Percentiles rank a stretch among this genome's conserved stretches.
These are phyloP conservation scores for Gavia stellata DNA, from an alignment of 2,113 vertebrate species.

Conservation along the genomic window DNA sequence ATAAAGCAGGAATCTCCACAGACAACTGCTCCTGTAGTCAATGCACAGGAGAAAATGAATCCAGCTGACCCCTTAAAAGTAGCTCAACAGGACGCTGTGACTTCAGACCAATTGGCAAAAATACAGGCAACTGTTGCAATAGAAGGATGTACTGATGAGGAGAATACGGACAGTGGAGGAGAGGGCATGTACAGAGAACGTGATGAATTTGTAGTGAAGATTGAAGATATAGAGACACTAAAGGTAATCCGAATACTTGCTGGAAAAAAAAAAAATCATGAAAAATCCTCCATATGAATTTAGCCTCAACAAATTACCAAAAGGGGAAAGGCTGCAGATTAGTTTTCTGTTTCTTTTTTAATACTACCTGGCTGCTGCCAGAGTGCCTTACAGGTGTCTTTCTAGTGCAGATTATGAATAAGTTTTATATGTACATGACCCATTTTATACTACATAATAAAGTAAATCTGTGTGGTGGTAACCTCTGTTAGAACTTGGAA, in stretches of 20 bases:
- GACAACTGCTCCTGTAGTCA: conserved; percentile 52
- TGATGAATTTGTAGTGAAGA: conserved; percentile 97
- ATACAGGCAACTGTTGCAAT: conserved; percentile 82
- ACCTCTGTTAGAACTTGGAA: neutral
- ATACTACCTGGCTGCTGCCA: neutral
- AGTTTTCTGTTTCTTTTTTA: neutral
- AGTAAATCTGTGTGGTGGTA: neutral
- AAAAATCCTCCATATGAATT: neutral
- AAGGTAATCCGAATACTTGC: conserved; percentile 77
- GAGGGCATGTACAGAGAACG: conserved; percentile 97
- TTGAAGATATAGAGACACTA: conserved; percentile 91
- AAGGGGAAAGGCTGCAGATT: neutral
- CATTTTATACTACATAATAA: neutral
- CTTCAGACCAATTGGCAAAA: conserved; percentile 78
- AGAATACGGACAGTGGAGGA: conserved; percentile 90
- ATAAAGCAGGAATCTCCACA: conserved; percentile 74
- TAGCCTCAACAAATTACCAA: neutral
- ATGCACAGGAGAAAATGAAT: conserved; percentile 61
- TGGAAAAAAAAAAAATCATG: neutral
- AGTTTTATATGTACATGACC: neutral
- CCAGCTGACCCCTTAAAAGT: conserved; percentile 60
- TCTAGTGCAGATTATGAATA: neutral
- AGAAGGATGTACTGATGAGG: conserved; percentile 92
- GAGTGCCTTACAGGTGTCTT: neutral
- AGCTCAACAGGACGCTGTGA: conserved; percentile 66